Evolutionary conservation across 2,888 invertebrate species (phyloP), one percentile per base, ranked within the genome.

Genomic region (Furcula furcula): DNA sequence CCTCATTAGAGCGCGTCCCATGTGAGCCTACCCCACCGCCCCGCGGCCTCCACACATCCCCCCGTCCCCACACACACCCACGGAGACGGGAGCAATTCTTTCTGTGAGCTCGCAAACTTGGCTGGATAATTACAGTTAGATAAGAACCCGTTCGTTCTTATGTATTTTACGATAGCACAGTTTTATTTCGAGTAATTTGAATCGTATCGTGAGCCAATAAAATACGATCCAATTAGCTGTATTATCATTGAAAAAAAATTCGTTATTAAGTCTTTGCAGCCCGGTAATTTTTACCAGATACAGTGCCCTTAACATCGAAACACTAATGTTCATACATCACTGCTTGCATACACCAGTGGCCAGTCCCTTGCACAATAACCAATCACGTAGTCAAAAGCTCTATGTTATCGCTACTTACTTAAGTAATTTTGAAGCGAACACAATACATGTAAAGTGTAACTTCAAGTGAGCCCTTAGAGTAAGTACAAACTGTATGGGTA

Each of bases 1-100:
- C 87, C 86, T 88, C 87, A 88, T 88, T 88, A 88, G 86, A 86
- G 87, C 78, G 82, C 82, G 86, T 86, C 86, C 85, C 86, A 85
- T 84, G 86, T 84, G 85, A 84, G 86, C 82, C 84, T 82, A 79
- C 79, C 26, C 75, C 72, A 56, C 57, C n/a, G 47, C 64, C 64
- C 65, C 54, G 50, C 51, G 49, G 49, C 40, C 42, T 46, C 43
- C 59, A 49, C 40, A 43, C 42, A 37, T 40, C 33, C 20, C 34
- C 33, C 40, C 22, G 44, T 43, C 45, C 47, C 58, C 61, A 60
- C 70, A 59, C 74, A 54, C 67, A 71, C 72, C 65, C 66, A 69
- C 35, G 34, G 44, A 58, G 68, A 72, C 70, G 69, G 68, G 72
- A 76, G 74, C 81, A 78, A 86, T 84, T 86, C 84, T 87, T 84